phyloP scores from a whole-genome alignment of 2,113 vertebrate genomes.

The Ondatra zibethicus region DNA sequence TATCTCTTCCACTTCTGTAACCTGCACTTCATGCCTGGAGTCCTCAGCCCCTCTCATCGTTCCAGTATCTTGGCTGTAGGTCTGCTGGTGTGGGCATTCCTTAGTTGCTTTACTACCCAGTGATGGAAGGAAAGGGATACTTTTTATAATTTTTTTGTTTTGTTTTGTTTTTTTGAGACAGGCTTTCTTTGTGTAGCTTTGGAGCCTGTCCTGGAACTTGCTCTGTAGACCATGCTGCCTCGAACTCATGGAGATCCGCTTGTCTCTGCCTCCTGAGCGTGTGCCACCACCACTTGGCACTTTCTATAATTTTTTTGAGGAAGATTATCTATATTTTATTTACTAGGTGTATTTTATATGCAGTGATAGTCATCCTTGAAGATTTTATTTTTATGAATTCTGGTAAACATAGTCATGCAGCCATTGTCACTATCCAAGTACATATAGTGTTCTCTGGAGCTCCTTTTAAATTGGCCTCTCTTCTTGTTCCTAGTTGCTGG shows the following conservation, averaged over 20 bases:
- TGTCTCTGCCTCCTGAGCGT: too few relatives aligned
- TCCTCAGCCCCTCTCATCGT: background rate
- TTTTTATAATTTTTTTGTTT: background rate
- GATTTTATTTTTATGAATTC: constrained; percentile 1
- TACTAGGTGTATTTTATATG: constrained; percentile 9
- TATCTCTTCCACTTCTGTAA: background rate
- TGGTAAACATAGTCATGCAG: background rate
- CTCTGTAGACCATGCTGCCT: too few relatives aligned
- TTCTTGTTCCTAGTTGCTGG: background rate
- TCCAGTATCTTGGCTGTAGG: background rate
- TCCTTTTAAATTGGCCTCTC: background rate
- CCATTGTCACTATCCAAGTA: background rate
- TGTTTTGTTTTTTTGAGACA: background rate
- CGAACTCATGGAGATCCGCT: too few relatives aligned
- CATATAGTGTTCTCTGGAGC: background rate
- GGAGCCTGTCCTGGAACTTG: too few relatives aligned
- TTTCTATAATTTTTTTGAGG: background rate
- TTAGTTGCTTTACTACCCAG: background rate
- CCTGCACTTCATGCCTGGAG: background rate
- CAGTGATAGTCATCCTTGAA: background rate
- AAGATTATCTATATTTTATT: background rate
- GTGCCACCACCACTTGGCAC: too few relatives aligned
- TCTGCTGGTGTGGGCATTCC: background rate
- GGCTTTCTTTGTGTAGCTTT: too few relatives aligned
- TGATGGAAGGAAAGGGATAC: background rate